phyloP scores from a whole-genome alignment of 2,113 vertebrate species.

The Guaruba guarouba region DNA sequence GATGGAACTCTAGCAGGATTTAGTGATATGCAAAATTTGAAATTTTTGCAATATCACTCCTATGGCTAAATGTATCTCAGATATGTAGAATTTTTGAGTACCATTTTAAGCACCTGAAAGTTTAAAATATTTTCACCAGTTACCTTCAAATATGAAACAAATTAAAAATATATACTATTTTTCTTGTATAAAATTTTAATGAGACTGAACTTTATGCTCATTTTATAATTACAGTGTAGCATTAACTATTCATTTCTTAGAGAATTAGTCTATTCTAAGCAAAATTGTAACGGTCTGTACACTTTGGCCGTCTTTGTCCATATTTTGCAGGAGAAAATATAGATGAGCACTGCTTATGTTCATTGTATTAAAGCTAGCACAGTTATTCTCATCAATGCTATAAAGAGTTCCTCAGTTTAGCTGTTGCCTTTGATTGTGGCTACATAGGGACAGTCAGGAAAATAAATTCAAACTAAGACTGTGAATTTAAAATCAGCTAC shows the following conservation, averaged over 20 bases:
- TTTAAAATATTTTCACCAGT: not conserved
- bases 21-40: not conserved
- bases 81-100: not conserved
- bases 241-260: not conserved
- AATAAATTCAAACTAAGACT: not conserved
- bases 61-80: not conserved
- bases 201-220: not conserved
- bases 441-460: not conserved
- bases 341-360: not conserved
- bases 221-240: not conserved
- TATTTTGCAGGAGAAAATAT: not conserved
- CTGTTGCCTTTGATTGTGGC: not conserved
- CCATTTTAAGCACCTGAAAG: not conserved
- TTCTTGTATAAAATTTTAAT: not conserved
- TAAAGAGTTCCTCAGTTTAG: not conserved
- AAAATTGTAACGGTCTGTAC: not conserved
- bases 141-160: not conserved
- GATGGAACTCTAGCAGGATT: not conserved
- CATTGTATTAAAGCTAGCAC: not conserved
- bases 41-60: not conserved
- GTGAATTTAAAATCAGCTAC: not conserved
- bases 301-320: not conserved
- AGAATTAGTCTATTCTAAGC: not conserved
- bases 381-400: not conserved
- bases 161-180: not conserved